Conservation (phyloP, 2,888 invertebrate genomes). For the Polyommatus icarus region DNA sequence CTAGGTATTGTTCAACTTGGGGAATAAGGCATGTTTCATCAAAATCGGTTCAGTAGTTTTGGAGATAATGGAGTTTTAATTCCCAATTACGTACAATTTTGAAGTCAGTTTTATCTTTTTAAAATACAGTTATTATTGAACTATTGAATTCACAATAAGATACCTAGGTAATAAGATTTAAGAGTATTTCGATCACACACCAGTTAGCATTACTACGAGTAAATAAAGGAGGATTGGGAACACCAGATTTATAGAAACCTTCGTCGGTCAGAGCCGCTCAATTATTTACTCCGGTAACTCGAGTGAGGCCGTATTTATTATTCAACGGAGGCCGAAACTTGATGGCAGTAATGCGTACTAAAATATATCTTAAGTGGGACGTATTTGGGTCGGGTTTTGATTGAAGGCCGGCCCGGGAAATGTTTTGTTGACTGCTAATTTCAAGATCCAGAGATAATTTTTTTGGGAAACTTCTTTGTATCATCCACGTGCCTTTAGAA, state of each 20-base stretch:
- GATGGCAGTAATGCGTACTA: constrained; percentile 3
- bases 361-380: constrained; percentile 15
- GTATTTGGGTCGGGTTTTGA: constrained; percentile 8
- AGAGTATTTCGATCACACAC: neutral
- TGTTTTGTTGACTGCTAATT: constrained; percentile 21
- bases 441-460: constrained; percentile 1
- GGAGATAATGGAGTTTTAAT: no score
- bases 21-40: no score
- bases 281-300: constrained; percentile 17
- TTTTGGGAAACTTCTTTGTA: constrained; percentile 6
- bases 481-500: neutral
- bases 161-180: neutral
- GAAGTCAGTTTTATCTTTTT: no score
- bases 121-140: no score
- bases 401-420: neutral
- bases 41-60: no score
- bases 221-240: neutral
- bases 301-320: constrained; percentile 9
- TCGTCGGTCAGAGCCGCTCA: neutral
- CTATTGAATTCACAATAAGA: neutral
- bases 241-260: constrained; percentile 9
- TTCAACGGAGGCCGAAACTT: neutral
- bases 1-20: no score
- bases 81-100: no score
- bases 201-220: no score